phyloP scores from a whole-genome alignment of 2,888 invertebrate species.

The Proisotoma minuta region DNA sequence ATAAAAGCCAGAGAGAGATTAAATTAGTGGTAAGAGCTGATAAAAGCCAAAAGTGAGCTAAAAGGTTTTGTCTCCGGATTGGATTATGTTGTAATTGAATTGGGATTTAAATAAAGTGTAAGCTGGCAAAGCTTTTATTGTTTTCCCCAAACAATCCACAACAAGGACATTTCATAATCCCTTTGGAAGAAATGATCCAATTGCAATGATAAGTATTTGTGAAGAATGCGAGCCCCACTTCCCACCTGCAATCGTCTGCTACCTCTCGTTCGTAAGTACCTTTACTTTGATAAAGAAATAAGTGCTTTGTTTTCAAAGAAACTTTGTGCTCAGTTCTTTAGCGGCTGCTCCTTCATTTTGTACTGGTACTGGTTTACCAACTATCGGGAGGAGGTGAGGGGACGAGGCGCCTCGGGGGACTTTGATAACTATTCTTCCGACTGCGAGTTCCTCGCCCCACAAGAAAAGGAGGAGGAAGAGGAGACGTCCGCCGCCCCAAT shows the following conservation, averaged over 20 bases:
- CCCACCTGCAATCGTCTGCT: conserved; percentile 32
- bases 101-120: too few species aligned
- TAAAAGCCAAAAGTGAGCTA: too few species aligned
- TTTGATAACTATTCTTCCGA: conserved; percentile 24
- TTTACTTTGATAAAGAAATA: neutral
- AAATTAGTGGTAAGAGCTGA: too few species aligned
- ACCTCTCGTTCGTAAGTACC: conserved; percentile 37
- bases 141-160: too few species aligned
- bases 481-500: neutral
- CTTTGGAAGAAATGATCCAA: too few species aligned
- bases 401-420: conserved; percentile 23
- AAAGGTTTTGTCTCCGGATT: too few species aligned
- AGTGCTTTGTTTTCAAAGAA: conserved; percentile 2
- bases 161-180: too few species aligned
- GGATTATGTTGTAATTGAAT: too few species aligned
- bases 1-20: too few species aligned
- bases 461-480: neutral
- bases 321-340: conserved; percentile 25
- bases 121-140: too few species aligned
- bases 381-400: conserved; percentile 28
- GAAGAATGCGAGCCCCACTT: conserved; percentile 35
- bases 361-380: conserved; percentile 38
- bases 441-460: conserved; percentile 15
- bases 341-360: conserved; percentile 34
- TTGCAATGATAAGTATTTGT: conserved; percentile 34